Evolutionary conservation across 2,888 invertebrate species (phyloP).

Genomic region (Catocala fraxini): DNA sequence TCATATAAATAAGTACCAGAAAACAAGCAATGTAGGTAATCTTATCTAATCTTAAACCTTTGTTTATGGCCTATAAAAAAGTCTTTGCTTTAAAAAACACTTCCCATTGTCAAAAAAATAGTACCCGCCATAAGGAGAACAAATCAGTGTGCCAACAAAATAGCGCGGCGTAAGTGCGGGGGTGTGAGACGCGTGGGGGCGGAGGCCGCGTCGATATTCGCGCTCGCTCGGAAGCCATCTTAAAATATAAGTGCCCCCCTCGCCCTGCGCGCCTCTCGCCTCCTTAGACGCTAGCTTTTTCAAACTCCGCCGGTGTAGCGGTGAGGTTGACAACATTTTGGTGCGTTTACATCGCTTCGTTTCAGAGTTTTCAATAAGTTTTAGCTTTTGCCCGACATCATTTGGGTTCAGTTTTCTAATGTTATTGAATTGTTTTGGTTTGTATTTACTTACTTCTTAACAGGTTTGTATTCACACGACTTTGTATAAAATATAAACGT

Average conservation of each 20-base stretch:
- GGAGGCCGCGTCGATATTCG: constrained; percentile 80
- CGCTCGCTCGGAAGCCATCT: constrained; percentile 86
- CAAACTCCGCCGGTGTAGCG: constrained; percentile 71
- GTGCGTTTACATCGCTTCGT: constrained; percentile 8
- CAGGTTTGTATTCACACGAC: no score
- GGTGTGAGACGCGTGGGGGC: constrained; percentile 56
- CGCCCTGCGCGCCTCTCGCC: constrained; percentile 59
- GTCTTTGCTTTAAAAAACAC: neutral
- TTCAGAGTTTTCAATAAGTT: no score
- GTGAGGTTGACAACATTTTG: constrained; percentile 69
- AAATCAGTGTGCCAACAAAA: constrained; percentile 67
- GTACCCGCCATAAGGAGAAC: constrained; percentile 32
- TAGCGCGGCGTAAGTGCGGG: constrained; percentile 63
- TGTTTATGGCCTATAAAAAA: no score
- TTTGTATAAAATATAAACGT: no score
- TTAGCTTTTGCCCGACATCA: no score
- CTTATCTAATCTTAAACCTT: no score
- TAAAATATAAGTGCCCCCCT: constrained; percentile 81
- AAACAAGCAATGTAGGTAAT: no score
- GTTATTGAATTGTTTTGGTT: no score
- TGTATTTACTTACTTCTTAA: no score
- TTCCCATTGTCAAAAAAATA: constrained; percentile 24
- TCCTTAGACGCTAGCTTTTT: constrained; percentile 85
- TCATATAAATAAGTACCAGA: no score
- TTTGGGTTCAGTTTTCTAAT: no score